phyloP scores from a whole-genome alignment of 1,140 invertebrate species.

The Diuraphis noxia region DNA sequence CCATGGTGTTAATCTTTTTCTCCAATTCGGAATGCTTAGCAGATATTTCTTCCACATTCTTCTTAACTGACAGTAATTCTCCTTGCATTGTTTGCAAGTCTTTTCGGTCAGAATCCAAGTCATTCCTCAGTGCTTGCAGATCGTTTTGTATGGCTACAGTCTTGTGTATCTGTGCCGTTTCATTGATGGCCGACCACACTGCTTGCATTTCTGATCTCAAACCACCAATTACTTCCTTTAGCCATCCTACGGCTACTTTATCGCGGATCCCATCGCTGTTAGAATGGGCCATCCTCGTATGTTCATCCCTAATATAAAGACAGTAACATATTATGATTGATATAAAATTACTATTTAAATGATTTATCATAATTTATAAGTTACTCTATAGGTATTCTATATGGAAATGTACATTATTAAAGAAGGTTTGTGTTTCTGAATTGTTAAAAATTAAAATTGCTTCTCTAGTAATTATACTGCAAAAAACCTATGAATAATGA shows the following conservation, averaged over 20 bases:
- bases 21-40: conserved; percentile 15
- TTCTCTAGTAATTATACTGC: background rate
- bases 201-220: conserved; percentile 44
- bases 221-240: conserved; percentile 43
- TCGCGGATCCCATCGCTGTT: background rate
- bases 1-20: conserved; percentile 8
- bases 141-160: conserved; percentile 30
- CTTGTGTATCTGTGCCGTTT: conserved; percentile 24
- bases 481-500: conserved; percentile 30
- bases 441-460: background rate
- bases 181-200: conserved; percentile 45
- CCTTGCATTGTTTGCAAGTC: conserved; percentile 40
- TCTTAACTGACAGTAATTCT: conserved; percentile 31
- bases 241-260: conserved; percentile 35
- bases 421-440: background rate
- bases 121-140: conserved; percentile 36
- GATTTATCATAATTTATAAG: background rate
- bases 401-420: background rate
- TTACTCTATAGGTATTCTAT: too few species aligned
- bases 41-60: conserved; percentile 13
- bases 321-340: background rate
- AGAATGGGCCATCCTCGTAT: background rate
- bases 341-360: background rate
- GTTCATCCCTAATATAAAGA: conserved; percentile 24
- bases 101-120: conserved; percentile 24